Evolutionary conservation across 2,888 invertebrate species (phyloP).

Genomic region (Macropis europaea): DNA sequence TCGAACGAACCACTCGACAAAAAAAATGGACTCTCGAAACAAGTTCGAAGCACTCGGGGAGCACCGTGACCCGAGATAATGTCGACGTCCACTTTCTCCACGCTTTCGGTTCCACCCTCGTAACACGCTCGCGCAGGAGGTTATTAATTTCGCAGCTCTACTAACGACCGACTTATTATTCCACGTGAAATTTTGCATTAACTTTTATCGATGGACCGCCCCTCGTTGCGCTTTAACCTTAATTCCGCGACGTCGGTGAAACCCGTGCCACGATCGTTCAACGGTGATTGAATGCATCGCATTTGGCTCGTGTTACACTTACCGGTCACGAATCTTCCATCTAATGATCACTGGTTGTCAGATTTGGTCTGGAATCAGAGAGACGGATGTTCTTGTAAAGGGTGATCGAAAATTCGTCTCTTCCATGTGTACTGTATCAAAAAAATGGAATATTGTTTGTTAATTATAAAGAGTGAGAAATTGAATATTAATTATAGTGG

Average conservation of each 20-base stretch:
- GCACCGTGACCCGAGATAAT: conserved; percentile 45
- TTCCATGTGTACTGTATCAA: no score
- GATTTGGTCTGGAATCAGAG: no score
- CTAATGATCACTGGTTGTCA: neutral
- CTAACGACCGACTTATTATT: conserved; percentile 46
- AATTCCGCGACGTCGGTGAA: conserved; percentile 35
- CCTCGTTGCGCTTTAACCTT: conserved; percentile 32
- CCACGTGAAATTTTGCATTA: conserved; percentile 45
- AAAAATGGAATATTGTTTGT: no score
- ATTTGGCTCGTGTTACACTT: neutral
- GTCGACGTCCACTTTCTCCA: conserved; percentile 53
- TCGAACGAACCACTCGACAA: conserved; percentile 49
- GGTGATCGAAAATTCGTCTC: no score
- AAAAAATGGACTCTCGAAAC: conserved; percentile 45
- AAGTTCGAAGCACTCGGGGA: neutral
- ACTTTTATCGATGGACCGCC: conserved; percentile 39
- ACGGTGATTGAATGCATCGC: conserved; percentile 14
- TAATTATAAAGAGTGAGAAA: no score
- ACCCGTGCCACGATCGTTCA: conserved; percentile 4
- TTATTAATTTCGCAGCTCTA: conserved; percentile 55
- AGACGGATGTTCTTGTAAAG: no score
- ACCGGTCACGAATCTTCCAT: neutral
- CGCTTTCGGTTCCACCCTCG: conserved; percentile 58
- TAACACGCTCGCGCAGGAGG: conserved; percentile 13
- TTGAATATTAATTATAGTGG: no score